Conservation (phyloP, 2,888 invertebrate genomes). For the Ellobium chinense region DNA sequence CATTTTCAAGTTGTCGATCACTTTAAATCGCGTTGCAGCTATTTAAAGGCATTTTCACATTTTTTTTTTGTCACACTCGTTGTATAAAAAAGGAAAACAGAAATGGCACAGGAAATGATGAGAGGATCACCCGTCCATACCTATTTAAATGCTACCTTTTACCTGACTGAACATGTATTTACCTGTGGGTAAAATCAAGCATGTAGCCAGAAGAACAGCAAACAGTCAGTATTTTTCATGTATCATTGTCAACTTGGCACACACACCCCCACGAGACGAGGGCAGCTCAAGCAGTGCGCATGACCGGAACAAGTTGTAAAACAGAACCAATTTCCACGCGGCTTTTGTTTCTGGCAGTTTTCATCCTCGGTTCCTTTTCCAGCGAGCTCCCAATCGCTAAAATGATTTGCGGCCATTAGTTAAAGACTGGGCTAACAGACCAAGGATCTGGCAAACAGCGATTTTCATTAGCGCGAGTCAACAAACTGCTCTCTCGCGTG, state of each 20-base stretch:
- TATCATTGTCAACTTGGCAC: conserved; percentile 22
- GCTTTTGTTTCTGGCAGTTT: conserved; percentile 34
- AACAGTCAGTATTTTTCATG: conserved; percentile 20
- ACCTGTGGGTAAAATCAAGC: too few species aligned
- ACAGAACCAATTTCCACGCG: conserved; percentile 33
- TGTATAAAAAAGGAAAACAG: too few species aligned
- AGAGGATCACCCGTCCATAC: too few species aligned
- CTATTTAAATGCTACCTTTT: too few species aligned
- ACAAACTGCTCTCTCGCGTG: conserved; percentile 41
- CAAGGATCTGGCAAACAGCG: conserved; percentile 39
- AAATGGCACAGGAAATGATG: too few species aligned
- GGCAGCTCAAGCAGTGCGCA: conserved; percentile 24
- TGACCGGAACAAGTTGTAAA: conserved; percentile 44
- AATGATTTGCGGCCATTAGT: conserved; percentile 47
- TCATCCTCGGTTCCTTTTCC: conserved; percentile 25
- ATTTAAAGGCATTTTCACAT: too few species aligned
- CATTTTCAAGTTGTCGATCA: too few species aligned
- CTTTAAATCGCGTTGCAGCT: too few species aligned
- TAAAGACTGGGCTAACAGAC: conserved; percentile 41
- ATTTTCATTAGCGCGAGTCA: conserved; percentile 40
- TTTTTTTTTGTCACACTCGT: too few species aligned
- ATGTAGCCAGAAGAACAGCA: not conserved
- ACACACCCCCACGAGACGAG: not conserved
- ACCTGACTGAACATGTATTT: too few species aligned
- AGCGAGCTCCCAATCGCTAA: conserved; percentile 34